Evolutionary conservation across 2,888 invertebrate genomes (phyloP).

Genomic region (Hanleya hanleyi): DNA sequence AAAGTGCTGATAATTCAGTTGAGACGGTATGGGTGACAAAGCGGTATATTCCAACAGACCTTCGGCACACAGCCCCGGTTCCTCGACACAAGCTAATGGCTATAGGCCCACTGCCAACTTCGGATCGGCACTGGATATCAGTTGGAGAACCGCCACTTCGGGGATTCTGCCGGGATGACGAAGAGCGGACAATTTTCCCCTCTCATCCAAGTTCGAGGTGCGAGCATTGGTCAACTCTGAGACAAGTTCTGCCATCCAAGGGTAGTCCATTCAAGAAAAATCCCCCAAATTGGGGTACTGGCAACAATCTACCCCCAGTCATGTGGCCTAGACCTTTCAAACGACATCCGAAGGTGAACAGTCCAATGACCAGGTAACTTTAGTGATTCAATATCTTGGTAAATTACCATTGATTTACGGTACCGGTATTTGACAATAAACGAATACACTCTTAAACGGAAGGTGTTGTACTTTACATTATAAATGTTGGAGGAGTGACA

Average conservation of each 20-base stretch:
- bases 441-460: too few species aligned
- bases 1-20: neutral
- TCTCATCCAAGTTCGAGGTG: constrained; percentile 55
- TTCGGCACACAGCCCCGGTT: constrained; percentile 62
- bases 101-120: constrained; percentile 43
- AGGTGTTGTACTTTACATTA: too few species aligned
- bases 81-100: constrained; percentile 62
- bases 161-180: constrained; percentile 46
- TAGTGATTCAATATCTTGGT: too few species aligned
- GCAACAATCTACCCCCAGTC: constrained; percentile 43
- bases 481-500: too few species aligned
- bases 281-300: constrained; percentile 67
- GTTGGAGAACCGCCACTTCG: constrained; percentile 48
- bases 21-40: constrained; percentile 69
- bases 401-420: too few species aligned
- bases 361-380: constrained; percentile 68
- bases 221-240: constrained; percentile 67
- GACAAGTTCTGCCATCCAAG: constrained; percentile 65
- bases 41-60: constrained; percentile 64
- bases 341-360: constrained; percentile 61
- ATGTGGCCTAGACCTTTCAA: constrained; percentile 30
- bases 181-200: constrained; percentile 34
- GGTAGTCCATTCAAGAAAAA: constrained; percentile 41
- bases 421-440: too few species aligned
- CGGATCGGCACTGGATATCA: constrained; percentile 54